phyloP scores from a whole-genome alignment of 2,113 vertebrate genomes.

The Nanorana parkeri region DNA sequence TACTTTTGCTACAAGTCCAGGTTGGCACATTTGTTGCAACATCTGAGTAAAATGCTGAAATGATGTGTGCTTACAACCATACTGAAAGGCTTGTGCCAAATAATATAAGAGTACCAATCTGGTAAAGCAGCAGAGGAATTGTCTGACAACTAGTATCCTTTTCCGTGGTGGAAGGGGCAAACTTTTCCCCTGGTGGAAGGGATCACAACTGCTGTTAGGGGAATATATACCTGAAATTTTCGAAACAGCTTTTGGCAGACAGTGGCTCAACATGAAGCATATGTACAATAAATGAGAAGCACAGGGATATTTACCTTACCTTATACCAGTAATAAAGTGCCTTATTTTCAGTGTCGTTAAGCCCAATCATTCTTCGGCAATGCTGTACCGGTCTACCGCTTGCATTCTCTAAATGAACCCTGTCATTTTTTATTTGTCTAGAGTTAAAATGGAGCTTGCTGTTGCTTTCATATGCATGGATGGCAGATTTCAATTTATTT shows the following conservation, averaged over 20 bases:
- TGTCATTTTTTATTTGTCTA: background rate
- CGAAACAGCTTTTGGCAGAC: background rate
- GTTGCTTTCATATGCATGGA: background rate
- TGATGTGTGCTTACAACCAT: too few relatives aligned
- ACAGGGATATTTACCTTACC: background rate
- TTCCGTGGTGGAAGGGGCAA: background rate
- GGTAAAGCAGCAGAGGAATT: too few relatives aligned
- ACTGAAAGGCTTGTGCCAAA: too few relatives aligned
- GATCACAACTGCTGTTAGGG: too few relatives aligned
- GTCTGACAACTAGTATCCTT: background rate
- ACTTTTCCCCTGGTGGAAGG: background rate
- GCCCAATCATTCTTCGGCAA: background rate
- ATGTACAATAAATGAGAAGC: background rate
- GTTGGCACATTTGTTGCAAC: too few relatives aligned
- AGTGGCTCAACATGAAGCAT: background rate
- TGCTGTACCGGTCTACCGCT: background rate
- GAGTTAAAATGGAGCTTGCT: too few relatives aligned
- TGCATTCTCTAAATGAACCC: background rate
- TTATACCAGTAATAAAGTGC: background rate
- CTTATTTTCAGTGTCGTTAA: background rate
- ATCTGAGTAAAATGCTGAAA: too few relatives aligned
- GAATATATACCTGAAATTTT: too few relatives aligned
- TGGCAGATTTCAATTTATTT: background rate
- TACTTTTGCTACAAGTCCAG: too few relatives aligned
- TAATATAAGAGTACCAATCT: too few relatives aligned